Evolutionary conservation across 2,888 invertebrate genomes (phyloP), one percentile per base, ranked within the genome.

Genomic region (Noctuana brunneofusca): DNA sequence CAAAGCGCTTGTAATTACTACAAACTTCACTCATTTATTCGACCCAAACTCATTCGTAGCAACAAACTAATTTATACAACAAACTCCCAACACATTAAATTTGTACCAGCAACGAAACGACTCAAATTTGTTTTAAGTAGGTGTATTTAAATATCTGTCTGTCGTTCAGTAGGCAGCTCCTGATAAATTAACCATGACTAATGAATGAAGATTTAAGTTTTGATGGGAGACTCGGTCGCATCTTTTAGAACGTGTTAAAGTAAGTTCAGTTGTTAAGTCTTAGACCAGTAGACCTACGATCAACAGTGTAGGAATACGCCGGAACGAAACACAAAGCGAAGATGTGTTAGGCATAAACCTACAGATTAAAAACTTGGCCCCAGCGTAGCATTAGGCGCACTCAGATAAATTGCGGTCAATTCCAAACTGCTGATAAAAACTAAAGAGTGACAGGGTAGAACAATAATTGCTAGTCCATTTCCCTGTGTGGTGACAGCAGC

Each of bases 1-100:
- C 58, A 41, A 59, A 59, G 52, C 43, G 43, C 52, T 41, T 52
- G 43, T 52, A 59, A 20, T 41, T 16, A 35, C 49, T 16, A 14
- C 16, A 43, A 43, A 59, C 58, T 59, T 52, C 58, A 22, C 41
- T 43, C 41, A 43, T 43, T 43, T 43, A 43, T 43, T 18, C 41
- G 9, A 38, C 14, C 16, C 43, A 18, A 43, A 43, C 48, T 24
- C 48, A 58, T 50, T 50, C n/a, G 38, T 41, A 38, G 38, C 38
- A 38, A n/a, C 41, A 18, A 41, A 41, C 41, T 41, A 9, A 43
- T 43, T 43, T n/a, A n/a, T n/a, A n/a, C 38, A 38, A n/a, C 41
- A 18, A 41, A 41, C 41, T 41, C n/a, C n/a, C n/a, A n/a, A n/a
- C n/a, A n/a, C n/a, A n/a, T n/a, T n/a, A n/a, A 9, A 43, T 43